Evolutionary conservation across 2,888 invertebrate genomes (phyloP).

Genomic region (Lasioglossum oenotherae): DNA sequence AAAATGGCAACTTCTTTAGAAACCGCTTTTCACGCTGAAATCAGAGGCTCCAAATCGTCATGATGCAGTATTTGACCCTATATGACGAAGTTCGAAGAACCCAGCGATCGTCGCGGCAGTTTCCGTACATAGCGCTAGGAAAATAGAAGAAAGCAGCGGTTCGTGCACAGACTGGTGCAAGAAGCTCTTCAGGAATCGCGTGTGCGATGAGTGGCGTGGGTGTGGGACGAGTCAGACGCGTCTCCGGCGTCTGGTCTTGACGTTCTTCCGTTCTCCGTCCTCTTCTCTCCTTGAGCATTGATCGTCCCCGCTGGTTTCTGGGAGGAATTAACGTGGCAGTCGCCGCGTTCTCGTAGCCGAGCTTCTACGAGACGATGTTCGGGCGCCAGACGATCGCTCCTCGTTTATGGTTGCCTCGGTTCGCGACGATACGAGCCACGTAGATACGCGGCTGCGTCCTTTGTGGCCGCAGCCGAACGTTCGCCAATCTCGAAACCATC

Average conservation of each 20-base stretch:
- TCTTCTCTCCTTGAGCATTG: background rate
- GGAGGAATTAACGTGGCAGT: slow-evolving; percentile 28
- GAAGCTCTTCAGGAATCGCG: slow-evolving; percentile 59
- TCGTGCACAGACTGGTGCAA: slow-evolving; percentile 1
- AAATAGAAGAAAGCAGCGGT: background rate
- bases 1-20: too few species aligned
- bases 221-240: slow-evolving; percentile 63
- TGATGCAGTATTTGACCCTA: too few species aligned
- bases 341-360: slow-evolving; percentile 25
- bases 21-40: too few species aligned
- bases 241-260: slow-evolving; percentile 50
- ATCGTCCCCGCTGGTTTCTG: background rate
- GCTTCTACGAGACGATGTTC: slow-evolving; percentile 10
- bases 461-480: slow-evolving; percentile 34
- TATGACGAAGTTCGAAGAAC: too few species aligned
- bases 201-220: slow-evolving; percentile 58
- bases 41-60: too few species aligned
- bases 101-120: background rate
- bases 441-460: slow-evolving; percentile 35
- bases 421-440: slow-evolving; percentile 18
- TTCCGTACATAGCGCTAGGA: background rate
- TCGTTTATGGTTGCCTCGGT: slow-evolving; percentile 27
- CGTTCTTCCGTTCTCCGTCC: slow-evolving; percentile 35
- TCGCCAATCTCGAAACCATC: slow-evolving; percentile 53
- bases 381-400: slow-evolving; percentile 61